Percentiles rank a stretch among this genome's conserved stretches.
Conservation (phyloP, 2,888 invertebrate genomes). For the Zele albiditarsus region DNA sequence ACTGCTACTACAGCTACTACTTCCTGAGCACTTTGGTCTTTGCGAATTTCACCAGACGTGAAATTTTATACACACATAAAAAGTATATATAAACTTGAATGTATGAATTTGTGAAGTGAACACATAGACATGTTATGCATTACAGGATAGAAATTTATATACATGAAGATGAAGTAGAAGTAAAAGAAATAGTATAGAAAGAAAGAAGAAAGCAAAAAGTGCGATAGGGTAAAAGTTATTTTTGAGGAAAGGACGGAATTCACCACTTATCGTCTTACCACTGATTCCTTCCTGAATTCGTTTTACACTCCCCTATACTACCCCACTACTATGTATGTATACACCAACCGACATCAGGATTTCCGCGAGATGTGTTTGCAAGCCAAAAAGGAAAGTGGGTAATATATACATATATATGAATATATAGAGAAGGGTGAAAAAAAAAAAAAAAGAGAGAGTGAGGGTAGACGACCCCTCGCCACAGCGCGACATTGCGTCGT, state of each 20-base stretch:
- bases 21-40: slow-evolving; percentile 29
- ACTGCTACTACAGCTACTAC: background rate
- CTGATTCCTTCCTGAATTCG: slow-evolving; percentile 56
- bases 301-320: slow-evolving; percentile 39
- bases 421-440: slow-evolving; percentile 2
- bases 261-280: slow-evolving; percentile 57
- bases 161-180: background rate
- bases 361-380: slow-evolving; percentile 50
- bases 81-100: background rate
- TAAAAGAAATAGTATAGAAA: background rate
- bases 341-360: slow-evolving; percentile 46
- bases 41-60: slow-evolving; percentile 26
- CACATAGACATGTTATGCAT: background rate
- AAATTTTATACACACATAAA: slow-evolving; percentile 2
- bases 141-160: background rate
- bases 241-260: slow-evolving; percentile 55
- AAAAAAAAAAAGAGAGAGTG: slow-evolving; percentile 35
- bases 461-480: slow-evolving; percentile 24
- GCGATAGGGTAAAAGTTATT: slow-evolving; percentile 45
- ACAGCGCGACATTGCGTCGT: slow-evolving; percentile 50
- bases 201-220: slow-evolving; percentile 23
- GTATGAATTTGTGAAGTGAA: background rate
- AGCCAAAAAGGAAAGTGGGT: slow-evolving; percentile 40
- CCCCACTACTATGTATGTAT: background rate
- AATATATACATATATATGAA: slow-evolving; percentile 9